phyloP scores from a whole-genome alignment of 1,140 invertebrate species.

The Araneus ventricosus region DNA sequence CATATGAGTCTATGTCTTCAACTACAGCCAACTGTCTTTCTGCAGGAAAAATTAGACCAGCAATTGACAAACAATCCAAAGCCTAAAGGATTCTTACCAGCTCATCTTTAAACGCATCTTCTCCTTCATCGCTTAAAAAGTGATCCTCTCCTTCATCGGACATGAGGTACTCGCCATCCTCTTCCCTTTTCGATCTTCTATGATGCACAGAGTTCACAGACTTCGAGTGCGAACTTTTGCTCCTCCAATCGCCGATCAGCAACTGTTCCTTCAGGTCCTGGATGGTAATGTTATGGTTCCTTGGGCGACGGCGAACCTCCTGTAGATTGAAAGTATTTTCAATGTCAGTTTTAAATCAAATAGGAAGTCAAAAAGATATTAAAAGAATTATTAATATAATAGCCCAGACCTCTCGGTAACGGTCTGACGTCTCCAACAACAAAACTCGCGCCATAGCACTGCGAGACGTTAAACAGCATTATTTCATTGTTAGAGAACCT shows the following conservation, averaged over 20 bases:
- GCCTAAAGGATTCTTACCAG: slow-evolving; percentile 15
- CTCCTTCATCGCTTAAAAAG: slow-evolving; percentile 60
- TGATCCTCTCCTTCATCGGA: not conserved
- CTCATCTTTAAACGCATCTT: slow-evolving; percentile 60
- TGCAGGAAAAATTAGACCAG: not conserved
- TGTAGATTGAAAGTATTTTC: not conserved
- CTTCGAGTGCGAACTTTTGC: not conserved
- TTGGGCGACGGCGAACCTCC: slow-evolving; percentile 56
- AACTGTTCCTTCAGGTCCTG: slow-evolving; percentile 46
- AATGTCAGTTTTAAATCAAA: no score
- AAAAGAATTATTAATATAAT: no score
- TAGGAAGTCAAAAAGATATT: no score
- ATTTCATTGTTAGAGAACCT: no score
- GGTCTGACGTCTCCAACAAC: no score
- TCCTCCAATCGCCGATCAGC: slow-evolving; percentile 14
- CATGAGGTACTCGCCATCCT: not conserved
- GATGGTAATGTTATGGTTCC: slow-evolving; percentile 51
- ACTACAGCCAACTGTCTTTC: not conserved
- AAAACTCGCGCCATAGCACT: no score
- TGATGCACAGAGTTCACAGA: not conserved
- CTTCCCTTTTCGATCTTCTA: not conserved
- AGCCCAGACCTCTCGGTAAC: no score
- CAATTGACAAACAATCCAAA: not conserved
- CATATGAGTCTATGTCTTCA: not conserved
- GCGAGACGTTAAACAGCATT: no score